Evolutionary conservation across 2,888 invertebrate species (phyloP), one percentile per base, ranked within the genome.

Genomic region (Drosophila prostipennis): DNA sequence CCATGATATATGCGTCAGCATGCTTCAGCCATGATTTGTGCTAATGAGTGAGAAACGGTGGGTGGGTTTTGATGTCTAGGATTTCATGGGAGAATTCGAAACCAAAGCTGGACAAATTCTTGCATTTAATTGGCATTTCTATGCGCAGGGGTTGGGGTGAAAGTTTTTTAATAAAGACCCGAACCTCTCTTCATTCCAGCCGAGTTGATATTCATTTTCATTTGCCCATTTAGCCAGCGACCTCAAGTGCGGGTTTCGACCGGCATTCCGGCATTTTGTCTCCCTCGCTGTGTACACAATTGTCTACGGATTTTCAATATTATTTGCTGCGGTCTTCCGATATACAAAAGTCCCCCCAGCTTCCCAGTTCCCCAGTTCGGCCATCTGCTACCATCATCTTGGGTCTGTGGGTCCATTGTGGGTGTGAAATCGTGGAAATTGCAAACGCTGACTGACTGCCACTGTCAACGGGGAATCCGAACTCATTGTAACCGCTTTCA

Each of bases 401-500:
- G 81, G 82, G 77, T 34, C 34, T 4, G 34, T 34, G 11, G 34
- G 34, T 68, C 74, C 74, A 69, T 82, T 63, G 77, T 77, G 74
- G 59, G 57, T 74, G 79, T 77, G 74, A 70, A 74, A 58, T 52
- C 43, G 64, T 53, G 59, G 59, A 70, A 53, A 39, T 4, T 43
- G 58, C 67, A 36, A 53, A 48, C 29, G 37, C 54, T 61, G 51
- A 57, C 56, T 72, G 77, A 58, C 68, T 79, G 75, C 63, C 78
- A 76, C 75, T 72, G 78, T 76, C 80, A 81, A 74, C 48, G 69
- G 53, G 60, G 55, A 34, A 40, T 10, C 77, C 76, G 76, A 78
- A 74, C 77, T 82, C 89, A 87, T 84, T 90, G 89, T 89, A 84
- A 80, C 81, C 80, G 80, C 82, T 87, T 90, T 89, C 91, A 89